Base-by-base conservation (phyloP, 37 sponge, comb jelly and placozoan species). In the Oopsacas minuta region DNA sequence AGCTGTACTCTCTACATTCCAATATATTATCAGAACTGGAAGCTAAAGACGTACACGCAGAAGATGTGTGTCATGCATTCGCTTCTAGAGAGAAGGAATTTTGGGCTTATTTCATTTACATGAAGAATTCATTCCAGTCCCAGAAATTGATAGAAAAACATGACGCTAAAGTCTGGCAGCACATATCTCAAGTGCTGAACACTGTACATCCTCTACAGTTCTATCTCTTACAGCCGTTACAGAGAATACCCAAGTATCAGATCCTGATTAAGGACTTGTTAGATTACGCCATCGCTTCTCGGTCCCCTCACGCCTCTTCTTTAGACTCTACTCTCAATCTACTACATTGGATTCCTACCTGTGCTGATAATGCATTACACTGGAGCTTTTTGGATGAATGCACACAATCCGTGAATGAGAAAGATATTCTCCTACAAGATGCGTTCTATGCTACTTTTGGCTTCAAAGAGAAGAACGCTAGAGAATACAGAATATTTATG, bases 221-320 rank as follows among this genome's bases (percentile, higher is more conserved):
- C 75, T 61, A 61, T 34, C 75, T 61, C 22, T 34, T 61, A 61
- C 75, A 61, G 75, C 75, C 75, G 7, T 34, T 61, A 34, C 75
- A 61, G 75, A 61, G 75, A n/a, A 61, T 61, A 25, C 75, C 75
- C 22, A 61, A 61, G 75, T 61, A 61, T 34, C 75, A 61, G 75
- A 61, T 61, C 75, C 75, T 61, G 17, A 25, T 61, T 5, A 61
- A 61, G 75, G 75, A 61, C 75, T 34, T 61, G 17, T 12, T 61
- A n/a, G 75, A 61, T 34, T 61, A 61, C 75, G 75, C 75, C 28
- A 61, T 61, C 22, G 22, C 75, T 10, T 61, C 75, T n/a, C 75
- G 30, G 32, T 61, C 75, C 32, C 75, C 75, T 34, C 22, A 61
- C 75, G 75, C 75, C 17, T 34, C 20, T 10, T 10, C 75, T 34